These are phyloP conservation scores for Sanderia malayensis DNA, from an alignment of 30 jellyfish, hydroid and myxozoan genomes.

Conservation along the genomic window DNA sequence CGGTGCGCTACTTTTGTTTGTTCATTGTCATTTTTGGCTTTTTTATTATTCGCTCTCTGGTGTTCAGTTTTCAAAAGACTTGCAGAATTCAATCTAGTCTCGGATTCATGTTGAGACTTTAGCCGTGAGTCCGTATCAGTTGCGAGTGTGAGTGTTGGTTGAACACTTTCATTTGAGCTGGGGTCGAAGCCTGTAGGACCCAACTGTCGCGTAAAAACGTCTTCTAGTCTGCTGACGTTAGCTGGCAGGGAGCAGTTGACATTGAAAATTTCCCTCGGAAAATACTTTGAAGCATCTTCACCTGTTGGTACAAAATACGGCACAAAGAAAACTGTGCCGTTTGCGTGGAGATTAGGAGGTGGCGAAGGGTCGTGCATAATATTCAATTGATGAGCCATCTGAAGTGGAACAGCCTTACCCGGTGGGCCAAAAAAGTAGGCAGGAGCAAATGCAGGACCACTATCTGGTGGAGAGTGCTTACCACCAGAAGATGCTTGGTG, in stretches of 20 bases:
- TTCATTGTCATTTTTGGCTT: background rate
- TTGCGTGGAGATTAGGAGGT: conserved; percentile 25
- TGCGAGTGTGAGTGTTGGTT: background rate
- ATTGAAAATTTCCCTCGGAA: background rate
- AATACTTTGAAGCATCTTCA: conserved; percentile 9
- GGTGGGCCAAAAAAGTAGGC: background rate
- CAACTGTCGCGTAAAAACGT: background rate
- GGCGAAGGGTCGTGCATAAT: background rate
- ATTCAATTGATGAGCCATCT: conserved; percentile 1
- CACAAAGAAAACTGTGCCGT: conserved; percentile 50
- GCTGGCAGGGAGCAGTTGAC: background rate
- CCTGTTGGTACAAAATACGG: conserved; percentile 58
- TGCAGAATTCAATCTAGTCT: too few relatives aligned
- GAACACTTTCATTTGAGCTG: conserved; percentile 7
- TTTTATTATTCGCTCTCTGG: background rate
- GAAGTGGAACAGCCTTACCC: conserved; percentile 12
- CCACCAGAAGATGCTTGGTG: background rate
- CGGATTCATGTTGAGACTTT: too few relatives aligned
- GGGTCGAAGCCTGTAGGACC: background rate
- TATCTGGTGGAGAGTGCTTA: background rate
- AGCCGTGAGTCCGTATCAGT: too few relatives aligned
- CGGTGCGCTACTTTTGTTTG: background rate
- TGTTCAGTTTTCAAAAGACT: too few relatives aligned
- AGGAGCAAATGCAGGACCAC: background rate
- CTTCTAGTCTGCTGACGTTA: conserved; percentile 18